Evolutionary conservation across 2,797 vertebrate species (phyloP).

Genomic region (Silurus aristotelis): DNA sequence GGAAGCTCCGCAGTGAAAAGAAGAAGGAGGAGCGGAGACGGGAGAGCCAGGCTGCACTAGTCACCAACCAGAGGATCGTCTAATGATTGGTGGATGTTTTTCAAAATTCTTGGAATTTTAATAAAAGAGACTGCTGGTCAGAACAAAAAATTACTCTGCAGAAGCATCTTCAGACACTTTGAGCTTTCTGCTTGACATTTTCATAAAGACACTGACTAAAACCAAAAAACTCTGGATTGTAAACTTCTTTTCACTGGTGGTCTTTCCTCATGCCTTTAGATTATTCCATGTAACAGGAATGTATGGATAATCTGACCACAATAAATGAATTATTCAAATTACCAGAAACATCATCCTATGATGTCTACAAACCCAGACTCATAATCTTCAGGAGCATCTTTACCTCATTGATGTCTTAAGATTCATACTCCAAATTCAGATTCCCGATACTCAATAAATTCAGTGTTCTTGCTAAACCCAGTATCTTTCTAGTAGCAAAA

Average conservation of each 20-base stretch:
- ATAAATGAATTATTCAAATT: not conserved
- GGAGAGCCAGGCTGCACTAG: slow-evolving; percentile 89
- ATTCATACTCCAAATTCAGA: not conserved
- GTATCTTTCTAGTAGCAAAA: not conserved
- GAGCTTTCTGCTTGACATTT: not conserved
- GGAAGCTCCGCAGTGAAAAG: slow-evolving; percentile 82
- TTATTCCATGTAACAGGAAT: not conserved
- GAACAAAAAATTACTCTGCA: not conserved
- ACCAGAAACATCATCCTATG: not conserved
- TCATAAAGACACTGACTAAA: not conserved
- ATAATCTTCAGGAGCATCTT: not conserved
- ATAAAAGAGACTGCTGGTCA: not conserved
- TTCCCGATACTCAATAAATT: not conserved
- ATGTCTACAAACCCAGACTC: not conserved
- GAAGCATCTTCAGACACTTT: not conserved
- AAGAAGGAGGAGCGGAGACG: slow-evolving; percentile 85
- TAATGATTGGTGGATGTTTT: slow-evolving; percentile 56
- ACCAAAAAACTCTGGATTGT: not conserved
- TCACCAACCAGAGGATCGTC: slow-evolving; percentile 83
- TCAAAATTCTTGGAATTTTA: not conserved
- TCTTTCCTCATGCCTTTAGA: not conserved
- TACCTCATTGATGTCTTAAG: not conserved
- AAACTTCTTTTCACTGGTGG: not conserved
- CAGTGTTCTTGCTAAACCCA: not conserved
- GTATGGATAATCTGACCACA: not conserved